Conservation (phyloP, 1,140 invertebrate species). For the Diploscapter pachys region DNA sequence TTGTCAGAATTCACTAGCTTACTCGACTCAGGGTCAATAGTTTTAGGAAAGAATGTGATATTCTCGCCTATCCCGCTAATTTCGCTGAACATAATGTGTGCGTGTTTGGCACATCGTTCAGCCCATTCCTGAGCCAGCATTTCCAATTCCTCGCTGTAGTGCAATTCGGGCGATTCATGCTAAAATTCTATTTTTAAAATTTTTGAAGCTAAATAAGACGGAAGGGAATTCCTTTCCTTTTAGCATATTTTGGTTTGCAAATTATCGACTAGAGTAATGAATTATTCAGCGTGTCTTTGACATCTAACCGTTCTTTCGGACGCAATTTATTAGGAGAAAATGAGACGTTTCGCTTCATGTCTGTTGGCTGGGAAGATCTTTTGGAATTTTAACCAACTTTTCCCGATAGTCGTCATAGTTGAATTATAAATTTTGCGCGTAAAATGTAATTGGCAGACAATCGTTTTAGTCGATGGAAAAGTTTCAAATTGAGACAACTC, state of each 20-base stretch:
- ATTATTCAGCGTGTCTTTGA: background rate
- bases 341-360: background rate
- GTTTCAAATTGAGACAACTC: too few relatives aligned
- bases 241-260: background rate
- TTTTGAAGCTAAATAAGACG: background rate
- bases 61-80: conserved; percentile 50
- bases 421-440: too few relatives aligned
- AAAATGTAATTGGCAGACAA: too few relatives aligned
- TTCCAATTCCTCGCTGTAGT: conserved; percentile 42
- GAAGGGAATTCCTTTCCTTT: background rate
- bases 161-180: conserved; percentile 45
- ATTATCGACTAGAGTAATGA: background rate
- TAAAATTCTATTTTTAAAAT: conserved; percentile 26
- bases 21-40: conserved; percentile 46
- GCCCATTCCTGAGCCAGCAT: conserved; percentile 51
- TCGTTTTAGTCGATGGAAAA: too few relatives aligned
- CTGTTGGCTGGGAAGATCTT: background rate
- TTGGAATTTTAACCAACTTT: too few relatives aligned
- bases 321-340: background rate
- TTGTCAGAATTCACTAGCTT: background rate
- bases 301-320: background rate
- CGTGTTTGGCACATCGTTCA: conserved; percentile 45
- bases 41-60: conserved; percentile 54
- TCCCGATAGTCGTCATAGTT: too few relatives aligned
- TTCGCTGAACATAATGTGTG: conserved; percentile 32